Conservation (phyloP, 2,113 vertebrate species). For the Tichodroma muraria region DNA sequence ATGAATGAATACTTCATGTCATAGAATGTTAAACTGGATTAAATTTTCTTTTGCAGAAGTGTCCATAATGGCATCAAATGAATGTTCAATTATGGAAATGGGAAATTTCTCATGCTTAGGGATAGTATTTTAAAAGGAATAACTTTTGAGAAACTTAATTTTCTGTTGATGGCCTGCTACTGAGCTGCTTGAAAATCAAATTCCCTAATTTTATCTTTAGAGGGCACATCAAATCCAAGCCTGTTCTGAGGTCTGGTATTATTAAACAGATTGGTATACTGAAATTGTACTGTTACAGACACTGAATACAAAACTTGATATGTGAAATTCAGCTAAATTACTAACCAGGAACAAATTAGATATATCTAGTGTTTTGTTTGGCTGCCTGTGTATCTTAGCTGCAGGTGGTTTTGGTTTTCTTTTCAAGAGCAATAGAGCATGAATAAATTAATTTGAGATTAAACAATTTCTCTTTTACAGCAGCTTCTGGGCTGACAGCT, state of each 20-base stretch:
- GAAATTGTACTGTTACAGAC: background rate
- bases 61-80: background rate
- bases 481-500: background rate
- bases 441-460: background rate
- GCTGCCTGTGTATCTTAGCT: background rate
- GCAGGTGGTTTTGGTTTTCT: background rate
- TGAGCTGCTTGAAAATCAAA: background rate
- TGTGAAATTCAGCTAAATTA: background rate
- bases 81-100: background rate
- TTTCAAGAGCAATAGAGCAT: background rate
- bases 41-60: slow-evolving; percentile 11
- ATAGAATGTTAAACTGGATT: background rate
- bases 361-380: background rate
- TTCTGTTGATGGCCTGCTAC: background rate
- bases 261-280: background rate
- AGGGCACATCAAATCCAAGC: background rate
- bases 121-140: background rate
- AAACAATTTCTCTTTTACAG: background rate
- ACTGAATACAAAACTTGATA: background rate
- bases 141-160: background rate
- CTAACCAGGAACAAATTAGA: background rate
- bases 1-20: background rate
- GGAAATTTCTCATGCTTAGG: background rate
- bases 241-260: background rate
- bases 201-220: background rate